Evolutionary conservation across 2,888 invertebrate genomes (phyloP).

Genomic region (Tipula vernalis): DNA sequence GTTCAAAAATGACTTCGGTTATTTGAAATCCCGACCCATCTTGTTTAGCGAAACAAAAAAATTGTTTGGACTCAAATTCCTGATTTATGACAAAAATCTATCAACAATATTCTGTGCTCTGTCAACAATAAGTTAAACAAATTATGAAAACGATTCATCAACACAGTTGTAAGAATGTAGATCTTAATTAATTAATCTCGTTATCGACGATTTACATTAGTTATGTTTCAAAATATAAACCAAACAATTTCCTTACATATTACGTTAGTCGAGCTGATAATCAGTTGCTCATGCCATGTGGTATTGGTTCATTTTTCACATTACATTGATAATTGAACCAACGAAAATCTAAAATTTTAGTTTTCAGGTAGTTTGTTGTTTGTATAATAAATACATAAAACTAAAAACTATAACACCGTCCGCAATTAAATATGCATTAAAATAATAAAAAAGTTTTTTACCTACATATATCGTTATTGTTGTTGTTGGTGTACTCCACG

Average conservation of each 20-base stretch:
- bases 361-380: neutral
- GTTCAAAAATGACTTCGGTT: too few species aligned
- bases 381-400: neutral
- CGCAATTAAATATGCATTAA: conserved; percentile 10
- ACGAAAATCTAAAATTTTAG: neutral
- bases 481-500: neutral
- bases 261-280: neutral
- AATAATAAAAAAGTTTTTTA: neutral
- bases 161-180: too few species aligned
- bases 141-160: too few species aligned
- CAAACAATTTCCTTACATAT: neutral
- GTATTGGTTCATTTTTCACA: neutral
- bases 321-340: neutral
- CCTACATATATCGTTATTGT: neutral
- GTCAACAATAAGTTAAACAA: too few species aligned
- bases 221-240: neutral
- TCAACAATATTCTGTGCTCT: too few species aligned
- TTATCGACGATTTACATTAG: too few species aligned
- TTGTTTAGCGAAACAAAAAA: too few species aligned
- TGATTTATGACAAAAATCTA: too few species aligned
- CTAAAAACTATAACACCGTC: conserved; percentile 7
- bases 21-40: too few species aligned
- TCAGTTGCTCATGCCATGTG: neutral
- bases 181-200: too few species aligned
- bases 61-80: too few species aligned